Evolutionary conservation across 2,113 vertebrate species (phyloP).

Genomic region (Hyperopisus bebe): DNA sequence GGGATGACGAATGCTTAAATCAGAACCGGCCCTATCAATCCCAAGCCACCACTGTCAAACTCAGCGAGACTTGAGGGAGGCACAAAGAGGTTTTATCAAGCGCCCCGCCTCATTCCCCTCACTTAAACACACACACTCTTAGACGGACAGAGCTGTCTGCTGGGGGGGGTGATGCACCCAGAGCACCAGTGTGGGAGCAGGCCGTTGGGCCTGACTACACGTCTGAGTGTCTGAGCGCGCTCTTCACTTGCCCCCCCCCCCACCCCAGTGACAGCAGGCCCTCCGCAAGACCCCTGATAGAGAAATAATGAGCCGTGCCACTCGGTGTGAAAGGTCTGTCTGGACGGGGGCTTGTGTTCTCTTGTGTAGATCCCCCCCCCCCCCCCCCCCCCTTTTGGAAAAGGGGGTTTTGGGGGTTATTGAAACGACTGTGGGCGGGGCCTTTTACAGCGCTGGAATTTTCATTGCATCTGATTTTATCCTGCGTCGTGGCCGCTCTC

Average conservation of each 20-base stretch:
- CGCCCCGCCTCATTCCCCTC: background rate
- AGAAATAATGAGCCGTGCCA: conserved; percentile 17
- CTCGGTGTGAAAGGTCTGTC: conserved; percentile 10
- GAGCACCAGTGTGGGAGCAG: conserved; percentile 3
- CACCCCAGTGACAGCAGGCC: background rate
- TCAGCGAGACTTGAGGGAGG: background rate
- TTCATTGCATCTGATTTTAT: background rate
- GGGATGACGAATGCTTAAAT: background rate
- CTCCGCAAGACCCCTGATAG: conserved; percentile 13
- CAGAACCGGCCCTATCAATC: background rate
- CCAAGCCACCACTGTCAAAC: background rate
- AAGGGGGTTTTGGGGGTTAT: background rate
- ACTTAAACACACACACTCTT: background rate
- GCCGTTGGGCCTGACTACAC: background rate
- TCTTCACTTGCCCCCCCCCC: background rate
- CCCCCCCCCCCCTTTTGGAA: background rate
- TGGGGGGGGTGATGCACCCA: background rate
- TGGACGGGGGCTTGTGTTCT: conserved; percentile 12
- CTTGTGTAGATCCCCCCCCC: background rate
- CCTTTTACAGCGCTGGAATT: background rate
- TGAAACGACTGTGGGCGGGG: background rate
- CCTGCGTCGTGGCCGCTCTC: background rate
- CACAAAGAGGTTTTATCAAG: conserved; percentile 8
- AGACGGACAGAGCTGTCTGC: background rate
- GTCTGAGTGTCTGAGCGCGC: conserved; percentile 13